Conservation (phyloP, 2,797 vertebrate genomes). For the Danio albolineatus region DNA sequence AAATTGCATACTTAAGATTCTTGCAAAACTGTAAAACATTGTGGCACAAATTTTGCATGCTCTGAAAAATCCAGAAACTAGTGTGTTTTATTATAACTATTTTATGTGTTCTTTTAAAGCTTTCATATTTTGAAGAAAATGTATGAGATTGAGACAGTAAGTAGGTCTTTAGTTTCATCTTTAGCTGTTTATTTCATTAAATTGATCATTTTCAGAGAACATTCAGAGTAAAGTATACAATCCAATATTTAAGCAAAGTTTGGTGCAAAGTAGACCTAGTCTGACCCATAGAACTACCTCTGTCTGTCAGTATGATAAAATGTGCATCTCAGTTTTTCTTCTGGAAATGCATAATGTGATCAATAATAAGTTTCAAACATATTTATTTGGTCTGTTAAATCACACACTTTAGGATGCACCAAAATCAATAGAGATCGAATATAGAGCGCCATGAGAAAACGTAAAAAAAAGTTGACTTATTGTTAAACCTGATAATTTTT, state of each 20-base stretch:
- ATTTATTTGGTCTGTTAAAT: constrained; percentile 4
- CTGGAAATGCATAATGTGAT: background rate
- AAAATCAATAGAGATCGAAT: background rate
- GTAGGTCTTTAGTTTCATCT: background rate
- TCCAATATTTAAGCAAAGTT: background rate
- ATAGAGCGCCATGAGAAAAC: background rate
- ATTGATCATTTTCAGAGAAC: background rate
- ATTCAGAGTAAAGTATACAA: background rate
- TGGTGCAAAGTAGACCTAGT: background rate
- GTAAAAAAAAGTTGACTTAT: background rate
- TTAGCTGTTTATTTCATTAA: background rate
- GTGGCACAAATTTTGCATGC: no score
- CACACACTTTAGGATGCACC: background rate
- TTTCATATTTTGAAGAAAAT: background rate
- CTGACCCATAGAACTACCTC: background rate
- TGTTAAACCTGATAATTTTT: background rate
- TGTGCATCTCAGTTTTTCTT: background rate
- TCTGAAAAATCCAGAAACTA: no score
- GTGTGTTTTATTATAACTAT: no score
- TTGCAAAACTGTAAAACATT: no score
- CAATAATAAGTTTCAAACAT: background rate
- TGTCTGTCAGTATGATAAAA: background rate
- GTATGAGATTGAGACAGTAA: background rate
- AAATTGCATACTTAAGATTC: no score
- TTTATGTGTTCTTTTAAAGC: background rate